Conservation (phyloP, 2,797 vertebrate species). For the Limnodromus scolopaceus region DNA sequence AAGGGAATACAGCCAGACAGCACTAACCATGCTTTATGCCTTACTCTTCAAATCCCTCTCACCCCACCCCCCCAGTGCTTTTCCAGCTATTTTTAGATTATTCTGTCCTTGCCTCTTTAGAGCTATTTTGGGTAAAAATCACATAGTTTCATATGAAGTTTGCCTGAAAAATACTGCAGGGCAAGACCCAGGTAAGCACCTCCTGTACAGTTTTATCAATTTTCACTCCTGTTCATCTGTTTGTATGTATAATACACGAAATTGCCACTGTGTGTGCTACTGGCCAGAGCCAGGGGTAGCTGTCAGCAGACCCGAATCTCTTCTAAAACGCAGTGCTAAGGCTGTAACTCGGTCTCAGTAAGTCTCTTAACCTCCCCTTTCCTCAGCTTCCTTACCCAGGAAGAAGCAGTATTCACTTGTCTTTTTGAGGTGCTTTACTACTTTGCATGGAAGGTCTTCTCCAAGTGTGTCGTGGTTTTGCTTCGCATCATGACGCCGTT, state of each 20-base stretch:
- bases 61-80: rapidly evolving
- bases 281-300: not conserved
- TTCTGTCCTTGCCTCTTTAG: not conserved
- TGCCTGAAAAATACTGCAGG: not conserved
- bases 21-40: not conserved
- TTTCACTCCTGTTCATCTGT: not conserved
- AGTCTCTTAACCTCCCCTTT: not conserved
- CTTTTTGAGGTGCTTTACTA: not conserved
- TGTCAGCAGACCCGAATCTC: not conserved
- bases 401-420: not conserved
- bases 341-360: not conserved
- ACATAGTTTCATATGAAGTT: not conserved
- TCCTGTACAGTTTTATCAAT: not conserved
- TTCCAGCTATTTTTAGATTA: not conserved
- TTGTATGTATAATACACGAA: constrained; percentile 21
- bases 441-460: not conserved
- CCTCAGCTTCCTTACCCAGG: not conserved
- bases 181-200: not conserved
- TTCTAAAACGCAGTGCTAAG: not conserved
- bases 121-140: not conserved
- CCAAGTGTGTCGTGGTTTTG: rapidly evolving
- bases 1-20: not conserved
- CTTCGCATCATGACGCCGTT: not conserved
- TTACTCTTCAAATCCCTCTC: not conserved
- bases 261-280: not conserved